Conservation (phyloP, 2,888 invertebrate species). For the Aphidoletes aphidimyza region DNA sequence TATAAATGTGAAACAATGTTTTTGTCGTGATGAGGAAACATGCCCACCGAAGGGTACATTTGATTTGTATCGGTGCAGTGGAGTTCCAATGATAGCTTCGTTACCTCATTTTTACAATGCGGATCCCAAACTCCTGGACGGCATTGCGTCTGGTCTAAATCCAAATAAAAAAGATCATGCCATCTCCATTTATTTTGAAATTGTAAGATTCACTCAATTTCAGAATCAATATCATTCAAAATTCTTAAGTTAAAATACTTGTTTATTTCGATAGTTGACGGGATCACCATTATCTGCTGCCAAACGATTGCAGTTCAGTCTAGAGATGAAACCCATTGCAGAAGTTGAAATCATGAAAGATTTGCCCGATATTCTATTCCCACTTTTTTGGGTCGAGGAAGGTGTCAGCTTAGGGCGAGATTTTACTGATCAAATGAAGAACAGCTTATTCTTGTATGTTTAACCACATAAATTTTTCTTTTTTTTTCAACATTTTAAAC, state of each 20-base stretch:
- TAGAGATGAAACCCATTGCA: slow-evolving; percentile 72
- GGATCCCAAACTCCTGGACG: slow-evolving; percentile 68
- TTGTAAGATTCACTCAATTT: no score
- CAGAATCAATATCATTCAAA: background rate
- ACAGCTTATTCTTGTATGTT: slow-evolving; percentile 5
- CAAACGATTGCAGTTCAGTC: slow-evolving; percentile 80
- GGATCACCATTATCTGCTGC: slow-evolving; percentile 80
- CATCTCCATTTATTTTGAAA: slow-evolving; percentile 75
- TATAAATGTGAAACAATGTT: slow-evolving; percentile 65
- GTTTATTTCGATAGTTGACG: slow-evolving; percentile 61
- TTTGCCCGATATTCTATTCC: slow-evolving; percentile 74
- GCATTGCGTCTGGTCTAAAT: slow-evolving; percentile 69
- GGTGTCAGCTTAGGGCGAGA: slow-evolving; percentile 75
- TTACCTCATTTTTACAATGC: slow-evolving; percentile 81
- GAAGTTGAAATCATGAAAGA: slow-evolving; percentile 76
- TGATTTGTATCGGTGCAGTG: slow-evolving; percentile 72
- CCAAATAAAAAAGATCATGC: slow-evolving; percentile 78
- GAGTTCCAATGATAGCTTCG: slow-evolving; percentile 75
- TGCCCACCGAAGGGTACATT: slow-evolving; percentile 80
- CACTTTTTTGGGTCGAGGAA: slow-evolving; percentile 87
- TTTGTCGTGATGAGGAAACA: slow-evolving; percentile 69
- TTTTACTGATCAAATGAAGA: slow-evolving; percentile 67
- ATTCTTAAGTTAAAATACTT: background rate
- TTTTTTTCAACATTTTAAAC: slow-evolving; percentile 10
- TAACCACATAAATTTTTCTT: background rate